Evolutionary conservation across 1,140 invertebrate genomes (phyloP), one percentile per base, ranked within the genome.

Genomic region (Oedothorax gibbosus): DNA sequence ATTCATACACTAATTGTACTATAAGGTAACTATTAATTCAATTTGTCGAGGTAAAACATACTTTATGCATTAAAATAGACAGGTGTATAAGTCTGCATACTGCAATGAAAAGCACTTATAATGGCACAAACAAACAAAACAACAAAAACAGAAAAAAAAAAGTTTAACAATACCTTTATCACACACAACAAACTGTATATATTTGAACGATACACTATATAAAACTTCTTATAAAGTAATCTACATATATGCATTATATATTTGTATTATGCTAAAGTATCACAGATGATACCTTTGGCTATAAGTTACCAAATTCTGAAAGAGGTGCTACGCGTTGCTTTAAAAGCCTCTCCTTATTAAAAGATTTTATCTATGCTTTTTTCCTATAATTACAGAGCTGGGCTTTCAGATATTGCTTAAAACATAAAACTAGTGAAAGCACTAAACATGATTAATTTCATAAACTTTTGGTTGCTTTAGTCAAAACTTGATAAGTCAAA

Each of bases 281-380:
- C 82, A 84, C 82, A 84, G 82, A 53, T 76, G 82, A 84, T 84
- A 84, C 82, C 71, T 84, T 84, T 84, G 82, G 82, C 82, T 84
- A 35, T 35, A 84, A 84, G 51, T 82, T 82, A 82, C 80, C 80
- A 82, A 82, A 82, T 82, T 82, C 68, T 65, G 80, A 69, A 60
- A 81, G 68, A 57, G 66, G 60, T 11, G 80, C 80, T 81, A 71
- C 12, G 66, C 54, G 62, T 71, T 49, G 21, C 54, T 71, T 81
- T 49, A 71, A 35, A 81, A 81, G 35, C 21, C 18, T 68, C 54
- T 81, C 53, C 51, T 71, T 15, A 54, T 71, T 14, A 66, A 20
- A 50, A 50, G 35, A 10, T n/a, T 10, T 35, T 35, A 11, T 71
- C 69, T 53, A 35, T 35, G 49, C 15, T 18, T 71, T 71, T 15